phyloP scores from a whole-genome alignment of 2,888 invertebrate genomes.

The Platycnemis pennipes region DNA sequence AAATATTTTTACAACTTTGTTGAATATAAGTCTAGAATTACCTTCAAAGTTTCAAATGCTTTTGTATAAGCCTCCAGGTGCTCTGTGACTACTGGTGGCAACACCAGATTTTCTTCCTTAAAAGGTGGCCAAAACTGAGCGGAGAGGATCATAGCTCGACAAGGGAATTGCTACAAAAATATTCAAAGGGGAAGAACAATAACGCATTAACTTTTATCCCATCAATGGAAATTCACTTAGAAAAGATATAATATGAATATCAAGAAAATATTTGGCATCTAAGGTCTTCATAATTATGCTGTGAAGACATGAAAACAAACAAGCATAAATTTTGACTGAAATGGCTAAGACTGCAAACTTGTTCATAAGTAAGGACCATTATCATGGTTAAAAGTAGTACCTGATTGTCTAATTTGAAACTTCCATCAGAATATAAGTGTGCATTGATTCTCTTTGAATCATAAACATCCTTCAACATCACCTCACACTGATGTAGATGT shows the following conservation, averaged over 20 bases:
- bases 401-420: constrained; percentile 77
- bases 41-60: constrained; percentile 91
- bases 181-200: constrained; percentile 68
- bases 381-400: background rate
- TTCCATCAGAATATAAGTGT: constrained; percentile 88
- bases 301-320: background rate
- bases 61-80: constrained; percentile 93
- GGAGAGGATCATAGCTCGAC: constrained; percentile 95
- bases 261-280: background rate
- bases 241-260: background rate
- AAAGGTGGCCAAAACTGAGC: constrained; percentile 99
- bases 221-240: background rate
- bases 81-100: constrained; percentile 89
- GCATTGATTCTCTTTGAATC: constrained; percentile 97
- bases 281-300: background rate
- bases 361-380: no score
- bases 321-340: background rate
- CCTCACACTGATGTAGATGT: constrained; percentile 98
- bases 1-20: no score
- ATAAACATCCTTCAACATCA: constrained; percentile 98
- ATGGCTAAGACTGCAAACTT: no score
- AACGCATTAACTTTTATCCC: background rate
- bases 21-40: constrained; percentile 57
- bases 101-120: constrained; percentile 94
- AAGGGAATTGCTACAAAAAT: constrained; percentile 81